Conservation (phyloP, 1,140 invertebrate species). For the Apis florea region DNA sequence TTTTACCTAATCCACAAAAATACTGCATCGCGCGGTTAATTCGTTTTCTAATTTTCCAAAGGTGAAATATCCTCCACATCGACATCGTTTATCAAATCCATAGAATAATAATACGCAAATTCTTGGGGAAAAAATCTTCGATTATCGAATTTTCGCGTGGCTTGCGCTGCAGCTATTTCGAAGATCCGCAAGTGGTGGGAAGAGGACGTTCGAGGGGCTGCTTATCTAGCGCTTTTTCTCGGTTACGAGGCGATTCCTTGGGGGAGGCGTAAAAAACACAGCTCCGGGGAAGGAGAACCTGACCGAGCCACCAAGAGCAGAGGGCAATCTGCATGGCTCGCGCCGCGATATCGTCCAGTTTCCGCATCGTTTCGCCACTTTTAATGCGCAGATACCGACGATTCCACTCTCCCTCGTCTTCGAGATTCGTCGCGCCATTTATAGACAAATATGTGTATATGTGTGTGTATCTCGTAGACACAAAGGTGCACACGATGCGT, state of each 20-base stretch:
- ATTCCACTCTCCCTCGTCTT: not conserved
- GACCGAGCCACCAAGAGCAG: too few relatives aligned
- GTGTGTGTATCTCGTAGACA: too few relatives aligned
- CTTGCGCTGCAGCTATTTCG: not conserved
- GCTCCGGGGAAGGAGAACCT: not conserved
- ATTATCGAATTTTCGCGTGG: not conserved
- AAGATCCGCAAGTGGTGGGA: not conserved
- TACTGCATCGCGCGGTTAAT: too few relatives aligned
- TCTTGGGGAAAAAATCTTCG: not conserved
- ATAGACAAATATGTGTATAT: slow-evolving; percentile 54
- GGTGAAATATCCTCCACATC: too few relatives aligned
- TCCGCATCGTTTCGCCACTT: slow-evolving; percentile 34
- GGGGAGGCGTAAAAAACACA: not conserved
- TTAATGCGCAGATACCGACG: not conserved
- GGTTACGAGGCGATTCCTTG: slow-evolving; percentile 1
- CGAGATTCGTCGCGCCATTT: slow-evolving; percentile 63
- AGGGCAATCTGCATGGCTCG: not conserved
- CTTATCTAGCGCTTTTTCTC: not conserved
- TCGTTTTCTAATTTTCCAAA: too few relatives aligned
- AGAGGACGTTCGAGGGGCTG: not conserved
- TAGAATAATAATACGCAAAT: not conserved
- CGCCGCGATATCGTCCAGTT: slow-evolving; percentile 31
- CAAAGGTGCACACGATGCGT: too few relatives aligned
- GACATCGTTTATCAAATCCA: too few relatives aligned
- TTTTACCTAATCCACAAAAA: too few relatives aligned